Evolutionary conservation across 2,888 invertebrate species (phyloP), one percentile per base, ranked within the genome.

Genomic region (Platycheirus albimanus): DNA sequence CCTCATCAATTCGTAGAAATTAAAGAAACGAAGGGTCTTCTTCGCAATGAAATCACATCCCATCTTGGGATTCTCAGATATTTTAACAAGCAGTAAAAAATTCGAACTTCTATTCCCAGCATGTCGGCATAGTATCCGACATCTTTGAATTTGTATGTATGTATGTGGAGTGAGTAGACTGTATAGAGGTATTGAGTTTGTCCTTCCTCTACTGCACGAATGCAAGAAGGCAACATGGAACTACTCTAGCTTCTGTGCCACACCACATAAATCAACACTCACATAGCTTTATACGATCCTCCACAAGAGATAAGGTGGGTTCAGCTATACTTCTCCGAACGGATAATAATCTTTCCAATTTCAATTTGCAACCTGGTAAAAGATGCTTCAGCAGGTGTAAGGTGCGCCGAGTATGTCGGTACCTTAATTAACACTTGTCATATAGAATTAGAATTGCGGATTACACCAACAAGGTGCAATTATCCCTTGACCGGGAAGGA

Each of bases 371-470:
- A 81, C 61, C 47, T 67, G 66, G 78, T 74, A 78, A 83, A 58
- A 74, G 78, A 45, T 63, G 77, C 77, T 78, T 13, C 43, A 70
- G 78, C 83, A 83, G 78, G 83, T 83, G 81, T 67, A 77, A 66
- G 77, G 77, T 71, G 64, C 70, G 81, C 77, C 61, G 71, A 58
- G 77, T 72, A 77, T 77, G 83, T 69, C 83, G 78, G 83, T 78
- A 49, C 83, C 58, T 78, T 83, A 83, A 83, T 83, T 83, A 78
- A 83, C 83, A 78, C 78, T 83, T 83, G 83, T 83, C 83, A 69
- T 77, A 74, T 64, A 67, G 72, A 78, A 83, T 83, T 83, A 83
- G 83, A 69, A 72, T 63, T 45, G 58, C 38, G 67, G 83, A 77
- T 71, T 72, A 77, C 77, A 69, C 24, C 30, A 61, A 61, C 45